Base-by-base conservation (phyloP, 2,797 vertebrate species). In the Pelochelys cantorii region DNA sequence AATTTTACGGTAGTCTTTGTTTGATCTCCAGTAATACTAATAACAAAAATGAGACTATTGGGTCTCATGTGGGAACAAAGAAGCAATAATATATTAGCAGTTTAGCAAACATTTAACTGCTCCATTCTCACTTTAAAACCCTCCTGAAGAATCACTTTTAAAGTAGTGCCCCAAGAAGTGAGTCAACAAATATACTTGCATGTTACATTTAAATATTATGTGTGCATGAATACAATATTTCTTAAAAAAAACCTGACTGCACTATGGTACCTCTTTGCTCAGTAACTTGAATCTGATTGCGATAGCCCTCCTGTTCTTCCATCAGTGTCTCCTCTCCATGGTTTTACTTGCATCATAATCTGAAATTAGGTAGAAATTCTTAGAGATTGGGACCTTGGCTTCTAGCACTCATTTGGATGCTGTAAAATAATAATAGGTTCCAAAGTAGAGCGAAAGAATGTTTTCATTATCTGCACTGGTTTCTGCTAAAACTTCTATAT, bases 401-500 rank as follows among this genome's bases (percentile, higher is more conserved):
- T 20, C n/a, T 68, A 68, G 65, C n/a, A 20, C 18, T 34, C n/a
- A 68, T 34, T 68, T 68, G n/a, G 17, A 68, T 18, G n/a, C 9
- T 68, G n/a, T 34, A 68, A 68, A 68, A 68, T 68, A 34, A 71
- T 37, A 37, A 71, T 71, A 71, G 68, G 5, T 37, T 71, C 37
- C 68, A 71, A 71, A 71, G 20, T 71, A 71, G n/a, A 71, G 22
- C 34, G 37, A 71, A 11, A 71, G 5, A 22, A 37, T 71, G 11
- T 71, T 71, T 71, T 71, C 68, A 71, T 37, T 71, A 71, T 71
- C 10, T 71, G 11, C 68, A 37, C 10, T 37, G n/a, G 85, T 20
- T 88, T 88, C 37, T 93, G 42, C 79, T 93, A 93, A 96, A 83
- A 78, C 29, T 85, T 94, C 20, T 79, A n/a, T 90, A 1, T 93